Evolutionary conservation across 2,888 invertebrate genomes (phyloP).

Genomic region (Malachius bipustulatus): DNA sequence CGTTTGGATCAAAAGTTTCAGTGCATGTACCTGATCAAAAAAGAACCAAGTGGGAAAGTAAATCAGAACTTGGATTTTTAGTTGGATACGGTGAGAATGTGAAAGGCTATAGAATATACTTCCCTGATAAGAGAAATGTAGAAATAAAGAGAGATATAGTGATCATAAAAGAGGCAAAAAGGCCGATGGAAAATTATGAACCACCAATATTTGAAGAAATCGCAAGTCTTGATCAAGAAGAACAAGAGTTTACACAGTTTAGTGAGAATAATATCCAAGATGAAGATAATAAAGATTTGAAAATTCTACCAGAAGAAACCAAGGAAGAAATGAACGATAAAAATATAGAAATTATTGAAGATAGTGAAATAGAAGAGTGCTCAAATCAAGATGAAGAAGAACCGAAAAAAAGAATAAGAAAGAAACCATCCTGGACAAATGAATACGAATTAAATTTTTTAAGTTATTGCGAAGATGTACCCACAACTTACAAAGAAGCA

Average conservation of each 20-base stretch:
- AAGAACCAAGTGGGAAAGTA: slow-evolving; percentile 27
- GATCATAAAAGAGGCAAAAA: slow-evolving; percentile 22
- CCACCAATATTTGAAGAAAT: not conserved
- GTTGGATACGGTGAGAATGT: slow-evolving; percentile 28
- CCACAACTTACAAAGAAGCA: slow-evolving; percentile 2
- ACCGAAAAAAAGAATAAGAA: not conserved
- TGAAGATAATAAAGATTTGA: not conserved
- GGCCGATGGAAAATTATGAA: too few relatives aligned
- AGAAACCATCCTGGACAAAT: not conserved
- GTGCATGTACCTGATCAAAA: slow-evolving; percentile 29
- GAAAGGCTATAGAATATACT: slow-evolving; percentile 18
- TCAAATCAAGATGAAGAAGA: not conserved
- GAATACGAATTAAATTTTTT: not conserved
- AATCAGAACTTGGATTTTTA: slow-evolving; percentile 25
- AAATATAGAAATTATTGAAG: not conserved
- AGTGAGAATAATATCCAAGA: too few relatives aligned
- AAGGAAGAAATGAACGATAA: not conserved
- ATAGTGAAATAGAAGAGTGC: not conserved
- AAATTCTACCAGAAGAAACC: not conserved
- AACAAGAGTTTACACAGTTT: too few relatives aligned
- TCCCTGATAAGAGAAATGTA: slow-evolving; percentile 15
- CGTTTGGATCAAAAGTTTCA: slow-evolving; percentile 27
- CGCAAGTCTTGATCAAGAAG: not conserved
- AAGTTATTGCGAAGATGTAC: slow-evolving; percentile 1
- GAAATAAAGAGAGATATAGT: slow-evolving; percentile 17